Evolutionary conservation across 35 echinoderm and acorn worm species (phyloP).

Genomic region (Heliocidaris erythrogramma): DNA sequence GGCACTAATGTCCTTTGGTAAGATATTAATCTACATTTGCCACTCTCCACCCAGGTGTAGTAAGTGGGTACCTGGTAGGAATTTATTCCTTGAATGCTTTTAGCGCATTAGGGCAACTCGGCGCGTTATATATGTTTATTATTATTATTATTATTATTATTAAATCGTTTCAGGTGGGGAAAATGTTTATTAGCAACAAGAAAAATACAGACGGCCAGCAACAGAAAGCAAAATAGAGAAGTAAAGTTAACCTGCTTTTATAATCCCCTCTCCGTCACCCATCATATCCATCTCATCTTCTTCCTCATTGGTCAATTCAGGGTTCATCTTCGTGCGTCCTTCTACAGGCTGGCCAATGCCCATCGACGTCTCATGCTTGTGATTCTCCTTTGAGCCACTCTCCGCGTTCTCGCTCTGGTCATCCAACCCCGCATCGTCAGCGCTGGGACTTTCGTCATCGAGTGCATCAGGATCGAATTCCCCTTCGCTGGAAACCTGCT

Average conservation of each 20-base stretch:
- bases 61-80: too few species aligned
- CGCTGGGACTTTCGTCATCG: background rate
- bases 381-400: background rate
- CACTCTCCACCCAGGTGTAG: too few species aligned
- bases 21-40: too few species aligned
- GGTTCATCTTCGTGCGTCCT: background rate
- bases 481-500: conserved; percentile 1
- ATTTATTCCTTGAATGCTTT: too few species aligned
- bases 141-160: too few species aligned
- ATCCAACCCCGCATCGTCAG: conserved; percentile 3
- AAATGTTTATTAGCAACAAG: too few species aligned
- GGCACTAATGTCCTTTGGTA: too few species aligned
- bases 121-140: too few species aligned
- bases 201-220: too few species aligned
- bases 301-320: conserved; percentile 25
- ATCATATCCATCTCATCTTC: conserved; percentile 41
- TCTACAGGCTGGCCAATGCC: background rate
- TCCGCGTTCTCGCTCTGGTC: background rate
- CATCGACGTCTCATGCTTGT: background rate
- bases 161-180: too few species aligned
- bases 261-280: conserved; percentile 51
- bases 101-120: too few species aligned
- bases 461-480: background rate
- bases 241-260: conserved; percentile 58
- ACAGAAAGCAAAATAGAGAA: background rate